phyloP scores from a whole-genome alignment of 2,113 vertebrate genomes.

The Speoplatyrhinus poulsoni region DNA sequence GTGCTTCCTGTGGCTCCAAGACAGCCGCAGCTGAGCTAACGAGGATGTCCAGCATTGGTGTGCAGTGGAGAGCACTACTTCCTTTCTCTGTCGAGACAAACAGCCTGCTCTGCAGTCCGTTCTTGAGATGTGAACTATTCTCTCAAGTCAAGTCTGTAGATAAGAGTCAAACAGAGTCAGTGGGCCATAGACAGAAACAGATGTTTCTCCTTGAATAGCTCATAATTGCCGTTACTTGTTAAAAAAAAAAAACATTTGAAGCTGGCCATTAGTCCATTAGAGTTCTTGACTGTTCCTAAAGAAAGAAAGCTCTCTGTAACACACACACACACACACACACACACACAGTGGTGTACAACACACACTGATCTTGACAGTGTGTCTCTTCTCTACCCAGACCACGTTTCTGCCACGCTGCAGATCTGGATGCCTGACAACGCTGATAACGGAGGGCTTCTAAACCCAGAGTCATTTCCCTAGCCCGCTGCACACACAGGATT shows the following conservation, averaged over 20 bases:
- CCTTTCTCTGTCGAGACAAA: constrained; percentile 30
- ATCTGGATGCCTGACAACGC: constrained; percentile 60
- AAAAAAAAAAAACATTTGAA: neutral
- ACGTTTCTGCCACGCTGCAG: constrained; percentile 54
- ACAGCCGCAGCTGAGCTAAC: constrained; percentile 21
- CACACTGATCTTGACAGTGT: constrained; percentile 19
- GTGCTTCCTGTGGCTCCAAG: neutral
- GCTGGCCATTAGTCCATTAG: neutral
- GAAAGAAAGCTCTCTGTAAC: neutral
- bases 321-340: constrained; percentile 9
- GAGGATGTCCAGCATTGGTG: constrained; percentile 34
- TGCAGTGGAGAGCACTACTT: constrained; percentile 31
- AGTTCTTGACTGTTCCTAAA: constrained; percentile 11
- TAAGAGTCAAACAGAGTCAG: neutral
- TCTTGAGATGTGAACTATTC: neutral
- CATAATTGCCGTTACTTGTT: neutral
- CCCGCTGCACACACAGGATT: constrained; percentile 19
- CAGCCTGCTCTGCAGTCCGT: constrained; percentile 1
- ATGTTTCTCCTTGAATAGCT: neutral
- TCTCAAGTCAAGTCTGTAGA: neutral
- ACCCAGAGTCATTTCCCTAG: constrained; percentile 46
- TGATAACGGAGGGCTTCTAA: constrained; percentile 54
- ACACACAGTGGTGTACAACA: neutral
- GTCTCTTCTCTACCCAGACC: constrained; percentile 47
- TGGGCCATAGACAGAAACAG: neutral